phyloP scores from a whole-genome alignment of 1,140 invertebrate species.

The Drosophila lini region DNA sequence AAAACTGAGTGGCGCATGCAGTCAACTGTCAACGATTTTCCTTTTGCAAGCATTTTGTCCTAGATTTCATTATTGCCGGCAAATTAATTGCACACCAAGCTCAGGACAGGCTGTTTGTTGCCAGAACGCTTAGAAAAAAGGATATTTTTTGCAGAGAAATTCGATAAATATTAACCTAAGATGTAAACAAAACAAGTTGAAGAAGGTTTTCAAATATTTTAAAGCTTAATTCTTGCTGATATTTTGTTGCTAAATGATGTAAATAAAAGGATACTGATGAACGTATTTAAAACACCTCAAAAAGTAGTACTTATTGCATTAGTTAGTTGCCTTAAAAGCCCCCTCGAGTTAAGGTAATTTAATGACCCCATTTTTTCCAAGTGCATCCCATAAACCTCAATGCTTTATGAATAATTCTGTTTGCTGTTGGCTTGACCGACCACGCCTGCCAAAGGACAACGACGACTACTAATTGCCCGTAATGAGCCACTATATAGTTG shows the following conservation, averaged over 20 bases:
- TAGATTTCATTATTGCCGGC: slow-evolving; percentile 81
- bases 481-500: slow-evolving; percentile 59
- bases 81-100: slow-evolving; percentile 74
- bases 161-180: fast-evolving
- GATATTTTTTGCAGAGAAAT: not conserved
- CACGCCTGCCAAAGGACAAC: slow-evolving; percentile 38
- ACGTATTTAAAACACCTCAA: not conserved
- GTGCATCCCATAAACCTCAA: slow-evolving; percentile 6
- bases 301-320: not conserved
- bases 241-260: not conserved
- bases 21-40: slow-evolving; percentile 74
- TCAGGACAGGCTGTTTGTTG: slow-evolving; percentile 21
- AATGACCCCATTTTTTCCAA: not conserved
- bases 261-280: too few species aligned
- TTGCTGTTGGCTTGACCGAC: slow-evolving; percentile 54
- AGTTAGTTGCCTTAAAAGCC: not conserved
- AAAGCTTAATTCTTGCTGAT: too few species aligned
- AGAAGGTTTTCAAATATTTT: not conserved
- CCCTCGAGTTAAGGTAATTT: too few species aligned
- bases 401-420: slow-evolving; percentile 70
- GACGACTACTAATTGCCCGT: slow-evolving; percentile 66
- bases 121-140: slow-evolving; percentile 2
- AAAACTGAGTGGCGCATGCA: slow-evolving; percentile 40
- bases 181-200: not conserved
- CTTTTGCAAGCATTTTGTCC: slow-evolving; percentile 74